Evolutionary conservation across 2,888 invertebrate genomes (phyloP), one percentile per base, ranked within the genome.

Genomic region (Tineola bisselliella): DNA sequence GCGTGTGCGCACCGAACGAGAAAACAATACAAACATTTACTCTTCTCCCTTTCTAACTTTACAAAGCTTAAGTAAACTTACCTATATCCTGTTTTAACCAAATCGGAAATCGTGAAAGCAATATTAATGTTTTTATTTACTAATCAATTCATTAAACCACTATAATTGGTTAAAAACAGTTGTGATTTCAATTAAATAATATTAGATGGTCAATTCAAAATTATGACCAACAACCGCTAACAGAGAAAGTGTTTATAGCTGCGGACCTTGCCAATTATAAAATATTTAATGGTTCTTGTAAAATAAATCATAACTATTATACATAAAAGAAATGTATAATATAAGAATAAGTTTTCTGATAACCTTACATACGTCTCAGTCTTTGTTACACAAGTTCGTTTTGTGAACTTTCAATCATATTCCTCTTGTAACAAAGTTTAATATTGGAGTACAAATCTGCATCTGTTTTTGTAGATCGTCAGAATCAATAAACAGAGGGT

Each of bases 21-120:
- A 79, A 65, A 65, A 71, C 64, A 69, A 79, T 75, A 83, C 72
- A 82, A 84, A 84, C 81, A 84, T 73, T 77, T 79, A 75, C 69
- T 71, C 59, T 69, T 82, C 72, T 61, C 62, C 65, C 65, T 66
- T 70, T 70, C 69, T 64, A 63, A 62, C 60, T 63, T 63, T 75
- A 67, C 56, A 56, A 30, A 25, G 56, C 56, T 56, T 48, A 48
- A 48, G 48, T 48, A 13, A 38, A 38, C 10, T 17, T 48, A 48
- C 48, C 48, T 48, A 48, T 48, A 48, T 48, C 48, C 48, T 48
- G 48, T 48, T 48, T 48, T 15, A 13, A 8, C 48, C 12, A 48
- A 48, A 48, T 48, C 17, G 48, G 13, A 48, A 48, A 15, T 48
- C 48, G 48, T 48, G 48, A 17, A 48, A 5, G 48, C 48, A 48